Base-by-base conservation (phyloP, 2,888 invertebrate species). In the Scaptomyza parva region DNA sequence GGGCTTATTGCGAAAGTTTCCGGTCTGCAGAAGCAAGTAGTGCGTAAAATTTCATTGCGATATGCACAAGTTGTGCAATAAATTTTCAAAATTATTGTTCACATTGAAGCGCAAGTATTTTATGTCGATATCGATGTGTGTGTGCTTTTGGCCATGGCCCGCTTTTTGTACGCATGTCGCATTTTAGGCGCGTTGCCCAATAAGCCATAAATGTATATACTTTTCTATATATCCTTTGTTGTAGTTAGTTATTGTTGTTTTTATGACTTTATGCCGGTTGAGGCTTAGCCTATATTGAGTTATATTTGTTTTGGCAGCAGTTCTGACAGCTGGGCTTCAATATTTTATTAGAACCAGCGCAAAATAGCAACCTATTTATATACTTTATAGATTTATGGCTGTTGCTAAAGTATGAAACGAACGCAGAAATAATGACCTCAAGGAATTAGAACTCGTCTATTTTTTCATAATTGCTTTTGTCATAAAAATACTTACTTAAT, bases 41-140 rank as follows among this genome's bases (percentile, higher is more conserved):
- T 82, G 84, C 82, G 82, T 82, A 81, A 78, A 83, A 83, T 84
- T 82, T 82, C 82, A 79, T 71, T 80, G 77, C 81, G 79, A 81
- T 77, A 82, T 81, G 72, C 79, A 73, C 77, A 83, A 82, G 81
- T 82, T 82, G 72, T 58, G 81, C 61, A 72, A 82, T 84, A 82
- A 82, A 82, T 84, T 82, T 70, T 54, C 44, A 63, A 78, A 84
- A 82, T 82, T 84, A 81, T 82, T 79, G 79, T 70, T 68, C 78
- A 68, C 79, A 82, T 78, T 81, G 75, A 77, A 75, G 77, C 77
- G 62, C 55, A 60, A 77, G 68, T 73, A 73, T 77, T 77, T 68
- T 61, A 71, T 71, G 68, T 62, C 58, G 26, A 65, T 73, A 73
- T 73, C 73, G 63, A 68, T 74, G 55, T 40, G 28, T 22, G 43